Percentiles rank a stretch among this genome's conserved stretches.
Evolutionary conservation across 92 coral and sea anemone species (phyloP).

Genomic region (Heteractis magnifica): DNA sequence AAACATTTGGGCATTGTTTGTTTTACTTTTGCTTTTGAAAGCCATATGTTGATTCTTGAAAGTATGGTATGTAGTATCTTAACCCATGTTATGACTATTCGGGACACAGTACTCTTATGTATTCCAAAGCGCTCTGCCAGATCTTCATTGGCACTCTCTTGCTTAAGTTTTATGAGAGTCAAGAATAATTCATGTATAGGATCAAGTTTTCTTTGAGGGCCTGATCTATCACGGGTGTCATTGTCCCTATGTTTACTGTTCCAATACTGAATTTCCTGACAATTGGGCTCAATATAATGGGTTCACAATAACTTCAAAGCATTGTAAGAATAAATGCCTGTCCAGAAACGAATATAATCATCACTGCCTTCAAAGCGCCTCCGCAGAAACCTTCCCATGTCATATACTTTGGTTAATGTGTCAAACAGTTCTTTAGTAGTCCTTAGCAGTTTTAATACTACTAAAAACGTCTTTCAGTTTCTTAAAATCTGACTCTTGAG

Average conservation of each 20-base stretch:
- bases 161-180: constrained; percentile 36
- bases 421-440: constrained; percentile 1
- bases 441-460: not conserved
- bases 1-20: constrained; percentile 59
- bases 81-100: constrained; percentile 54
- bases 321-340: constrained; percentile 11
- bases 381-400: not conserved
- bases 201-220: not conserved
- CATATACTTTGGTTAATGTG: not conserved
- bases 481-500: not conserved
- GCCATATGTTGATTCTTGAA: constrained; percentile 52
- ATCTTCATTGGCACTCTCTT: constrained; percentile 54
- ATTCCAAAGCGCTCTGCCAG: constrained; percentile 57
- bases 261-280: not conserved
- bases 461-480: not conserved
- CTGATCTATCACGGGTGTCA: not conserved
- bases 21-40: constrained; percentile 35
- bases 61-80: constrained; percentile 45
- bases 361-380: constrained; percentile 17
- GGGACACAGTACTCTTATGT: constrained; percentile 38
- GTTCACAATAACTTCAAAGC: not conserved
- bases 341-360: constrained; percentile 18
- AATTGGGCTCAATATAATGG: not conserved
- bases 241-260: not conserved
- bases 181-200: constrained; percentile 49